Base-by-base conservation (phyloP, 2,888 invertebrate genomes). In the Uloborus plumipes region DNA sequence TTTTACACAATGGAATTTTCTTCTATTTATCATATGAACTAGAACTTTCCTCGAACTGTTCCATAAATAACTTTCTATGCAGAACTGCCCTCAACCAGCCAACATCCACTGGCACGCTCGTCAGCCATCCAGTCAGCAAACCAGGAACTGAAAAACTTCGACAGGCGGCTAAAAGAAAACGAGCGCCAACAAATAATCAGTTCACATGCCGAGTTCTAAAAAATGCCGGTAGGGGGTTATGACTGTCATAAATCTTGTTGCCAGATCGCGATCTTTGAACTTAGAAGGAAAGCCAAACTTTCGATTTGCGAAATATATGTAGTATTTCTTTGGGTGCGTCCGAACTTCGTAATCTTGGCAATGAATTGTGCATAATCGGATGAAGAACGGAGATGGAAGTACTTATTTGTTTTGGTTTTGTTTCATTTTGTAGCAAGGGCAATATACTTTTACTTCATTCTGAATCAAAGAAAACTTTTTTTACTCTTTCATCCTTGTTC, bases 191-290 rank as follows among this genome's bases (percentile, higher is more conserved):
- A 61, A 22, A 61, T 31, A 18, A 20, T 55, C n/a, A 55, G 55
- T 55, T 55, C 20, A 67, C 14, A 76, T 49, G 39, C 15, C 50
- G 3, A 14, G 14, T 26, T 9, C 22, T 13, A 58, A 18, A 20
- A n/a, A 47, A 59, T 55, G 26, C 47, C 55, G 16, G 47, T 75
- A 4, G 61, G 39, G 75, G 50, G 59, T 67, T 61, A 67, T 67
- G 59, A 51, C 75, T 22, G 59, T 59, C 58, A 62, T 69, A 69
- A 76, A 76, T 69, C 69, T 76, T 31, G n/a, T n/a, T 58, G 75
- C 65, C 50, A 59, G 62, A 39, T 31, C 69, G 49, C 47, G 76
- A 76, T 69, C 69, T 76, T 69, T 70, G 69, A 76, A 76, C 76
- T 76, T 62, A 53, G 49, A 53, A 55, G 39, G 16, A 65, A 65